These are phyloP conservation scores for Diadema setosum DNA, from an alignment of 35 echinoderm and acorn worm species.

Conservation along the genomic window DNA sequence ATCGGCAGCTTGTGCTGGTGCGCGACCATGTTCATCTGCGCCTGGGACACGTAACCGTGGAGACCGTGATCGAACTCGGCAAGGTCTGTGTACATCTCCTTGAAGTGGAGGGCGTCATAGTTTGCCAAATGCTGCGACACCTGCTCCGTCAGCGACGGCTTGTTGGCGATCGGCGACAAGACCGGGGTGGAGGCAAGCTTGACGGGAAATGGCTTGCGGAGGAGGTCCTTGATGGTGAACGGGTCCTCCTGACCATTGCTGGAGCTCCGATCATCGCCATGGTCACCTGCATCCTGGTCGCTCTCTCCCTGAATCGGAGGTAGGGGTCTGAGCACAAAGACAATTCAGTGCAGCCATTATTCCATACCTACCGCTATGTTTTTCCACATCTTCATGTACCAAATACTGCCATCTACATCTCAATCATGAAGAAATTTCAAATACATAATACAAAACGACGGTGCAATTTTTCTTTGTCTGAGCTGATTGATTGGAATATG, in stretches of 20 bases:
- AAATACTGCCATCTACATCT: too few species aligned
- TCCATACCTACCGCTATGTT: too few species aligned
- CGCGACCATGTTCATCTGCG: slow-evolving; percentile 82
- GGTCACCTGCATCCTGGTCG: not conserved
- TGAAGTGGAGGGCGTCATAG: slow-evolving; percentile 74
- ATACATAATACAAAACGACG: too few species aligned
- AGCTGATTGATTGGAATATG: too few species aligned
- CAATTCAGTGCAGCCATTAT: too few species aligned
- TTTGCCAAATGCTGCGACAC: slow-evolving; percentile 35
- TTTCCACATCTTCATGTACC: too few species aligned
- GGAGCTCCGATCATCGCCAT: not conserved
- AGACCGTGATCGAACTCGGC: slow-evolving; percentile 88
- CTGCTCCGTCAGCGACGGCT: slow-evolving; percentile 52
- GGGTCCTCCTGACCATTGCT: not conserved
- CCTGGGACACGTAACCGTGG: slow-evolving; percentile 71
- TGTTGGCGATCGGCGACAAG: slow-evolving; percentile 22
- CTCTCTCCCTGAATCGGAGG: slow-evolving; percentile 22
- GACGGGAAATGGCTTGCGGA: not conserved
- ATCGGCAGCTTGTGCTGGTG: slow-evolving; percentile 63
- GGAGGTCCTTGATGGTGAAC: not conserved
- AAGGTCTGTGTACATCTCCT: slow-evolving; percentile 93
- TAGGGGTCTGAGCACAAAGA: slow-evolving; percentile 27
- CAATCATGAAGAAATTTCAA: too few species aligned
- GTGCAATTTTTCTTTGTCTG: too few species aligned
- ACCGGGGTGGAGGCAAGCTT: not conserved